Percentiles rank a stretch among this genome's conserved stretches.
These are phyloP conservation scores for Pseudanteris insignis DNA, from an alignment of 2,888 invertebrate genomes.

Conservation along the genomic window DNA sequence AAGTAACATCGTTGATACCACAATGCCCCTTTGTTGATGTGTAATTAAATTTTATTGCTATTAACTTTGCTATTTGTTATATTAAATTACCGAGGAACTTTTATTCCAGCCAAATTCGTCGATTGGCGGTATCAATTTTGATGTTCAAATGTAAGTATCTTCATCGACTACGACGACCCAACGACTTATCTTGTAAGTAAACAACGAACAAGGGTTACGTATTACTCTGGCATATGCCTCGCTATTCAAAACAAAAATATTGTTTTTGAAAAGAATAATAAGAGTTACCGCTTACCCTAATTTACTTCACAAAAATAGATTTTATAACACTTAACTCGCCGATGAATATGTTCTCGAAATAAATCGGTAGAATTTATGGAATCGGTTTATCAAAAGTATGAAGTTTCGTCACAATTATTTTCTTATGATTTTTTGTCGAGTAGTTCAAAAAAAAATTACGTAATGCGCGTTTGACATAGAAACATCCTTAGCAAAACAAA, in stretches of 20 bases:
- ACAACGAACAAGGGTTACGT: conserved; percentile 10
- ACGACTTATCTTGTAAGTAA: conserved; percentile 1
- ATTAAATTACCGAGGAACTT: not conserved
- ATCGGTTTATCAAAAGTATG: not conserved
- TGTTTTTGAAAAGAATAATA: conserved; percentile 8
- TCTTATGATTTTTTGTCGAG: too few relatives aligned
- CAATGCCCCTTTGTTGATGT: not conserved
- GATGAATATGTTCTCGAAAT: not conserved
- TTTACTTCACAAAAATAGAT: conserved; percentile 8
- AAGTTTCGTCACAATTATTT: not conserved
- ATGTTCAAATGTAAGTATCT: conserved; percentile 3
- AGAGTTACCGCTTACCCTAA: conserved; percentile 7
- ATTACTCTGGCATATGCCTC: conserved; percentile 10
- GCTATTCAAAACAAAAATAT: conserved; percentile 15
- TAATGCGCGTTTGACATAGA: too few relatives aligned
- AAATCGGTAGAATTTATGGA: not conserved
- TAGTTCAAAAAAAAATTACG: too few relatives aligned
- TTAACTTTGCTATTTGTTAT: not conserved
- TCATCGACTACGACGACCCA: conserved; percentile 11
- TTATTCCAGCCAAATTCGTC: not conserved
- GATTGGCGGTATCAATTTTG: not conserved
- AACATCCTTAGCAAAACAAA: too few relatives aligned
- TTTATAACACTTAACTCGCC: not conserved
- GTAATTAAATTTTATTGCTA: conserved; percentile 1
- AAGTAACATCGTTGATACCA: conserved; percentile 3